Conservation (phyloP, 1,140 invertebrate species). For the Anadara kagoshimensis region DNA sequence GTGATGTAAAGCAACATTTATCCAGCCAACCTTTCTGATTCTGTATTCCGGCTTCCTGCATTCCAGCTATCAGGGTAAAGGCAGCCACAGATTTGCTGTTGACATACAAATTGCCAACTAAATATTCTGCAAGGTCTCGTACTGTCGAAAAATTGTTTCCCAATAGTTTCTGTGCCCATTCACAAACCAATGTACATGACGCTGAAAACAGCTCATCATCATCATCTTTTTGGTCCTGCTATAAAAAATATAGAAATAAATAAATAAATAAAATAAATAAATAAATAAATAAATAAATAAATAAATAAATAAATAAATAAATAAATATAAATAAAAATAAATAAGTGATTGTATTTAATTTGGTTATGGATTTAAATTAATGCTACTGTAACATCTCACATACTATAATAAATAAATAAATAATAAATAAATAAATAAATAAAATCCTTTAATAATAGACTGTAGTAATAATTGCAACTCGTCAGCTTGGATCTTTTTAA, state of each 20-base stretch:
- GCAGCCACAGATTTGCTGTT: constrained; percentile 79
- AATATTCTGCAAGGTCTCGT: constrained; percentile 82
- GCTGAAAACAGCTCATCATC: constrained; percentile 58
- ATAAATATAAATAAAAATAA: not conserved
- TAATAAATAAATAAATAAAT: too few relatives aligned
- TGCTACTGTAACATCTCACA: too few relatives aligned
- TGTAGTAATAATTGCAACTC: too few relatives aligned
- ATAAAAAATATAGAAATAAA: not conserved
- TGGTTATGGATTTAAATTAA: too few relatives aligned
- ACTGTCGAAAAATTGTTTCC: constrained; percentile 81
- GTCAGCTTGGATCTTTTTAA: too few relatives aligned
- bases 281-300: not conserved
- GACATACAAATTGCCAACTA: constrained; percentile 80
- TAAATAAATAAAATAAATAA: not conserved
- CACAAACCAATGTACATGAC: constrained; percentile 70
- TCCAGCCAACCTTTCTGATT: constrained; percentile 57
- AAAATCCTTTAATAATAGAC: too few relatives aligned
- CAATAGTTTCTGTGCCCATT: constrained; percentile 84
- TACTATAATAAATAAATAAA: too few relatives aligned
- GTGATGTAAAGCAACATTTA: too few relatives aligned
- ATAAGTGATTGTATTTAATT: too few relatives aligned
- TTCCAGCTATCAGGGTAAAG: constrained; percentile 72
- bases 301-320: constrained; percentile 12
- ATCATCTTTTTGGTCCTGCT: constrained; percentile 21
- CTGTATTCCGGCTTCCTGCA: constrained; percentile 56